Base-by-base conservation (phyloP, 2,797 vertebrate genomes). In the Chaenodraco wilsoni region DNA sequence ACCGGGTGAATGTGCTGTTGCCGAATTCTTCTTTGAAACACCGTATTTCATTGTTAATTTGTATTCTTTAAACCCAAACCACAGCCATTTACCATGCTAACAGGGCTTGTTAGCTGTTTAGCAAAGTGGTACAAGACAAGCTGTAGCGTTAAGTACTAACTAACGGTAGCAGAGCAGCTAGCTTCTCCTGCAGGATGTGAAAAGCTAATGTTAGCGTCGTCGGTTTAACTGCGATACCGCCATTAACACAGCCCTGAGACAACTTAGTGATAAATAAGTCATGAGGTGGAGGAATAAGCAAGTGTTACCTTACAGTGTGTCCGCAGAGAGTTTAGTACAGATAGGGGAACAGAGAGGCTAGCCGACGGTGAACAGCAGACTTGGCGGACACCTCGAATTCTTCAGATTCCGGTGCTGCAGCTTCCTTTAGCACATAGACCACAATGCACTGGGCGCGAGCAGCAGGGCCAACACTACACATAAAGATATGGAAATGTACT, bases 371-470 rank as follows among this genome's bases (percentile, higher is more conserved):
- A 79, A 65, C 44, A 31, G 69, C 1, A 49, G 81, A 86, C 79
- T 89, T 88, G 87, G 87, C 86, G 83, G 83, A 91, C 91, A 85
- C 88, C 89, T 91, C 87, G 70, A 89, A 95, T 95, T 94, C 93
- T 90, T 92, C 88, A 89, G 91, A 95, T 95, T 94, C 94, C 94
- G 89, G 84, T 81, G 85, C 78, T 84, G 84, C 87, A 72, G 89
- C 88, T 86, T 91, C 87, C 89, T 87, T 49, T 79, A 70, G 74
- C 84, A 11, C 74, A 74, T 33, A 49, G 88, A 89, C 93, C 93
- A 94, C 83, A 93, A 93, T 94, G 93, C 93, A 93, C 67, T 21
- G 87, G 85, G 89, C 71, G 83, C 64, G 63, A 49, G 56, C 16
- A 45, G 66, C 27, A 14, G 46, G 3, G 50, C 37, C 7, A 58